These are phyloP conservation scores for Serinus canaria DNA, from an alignment of 2,113 vertebrate genomes.

Conservation along the genomic window DNA sequence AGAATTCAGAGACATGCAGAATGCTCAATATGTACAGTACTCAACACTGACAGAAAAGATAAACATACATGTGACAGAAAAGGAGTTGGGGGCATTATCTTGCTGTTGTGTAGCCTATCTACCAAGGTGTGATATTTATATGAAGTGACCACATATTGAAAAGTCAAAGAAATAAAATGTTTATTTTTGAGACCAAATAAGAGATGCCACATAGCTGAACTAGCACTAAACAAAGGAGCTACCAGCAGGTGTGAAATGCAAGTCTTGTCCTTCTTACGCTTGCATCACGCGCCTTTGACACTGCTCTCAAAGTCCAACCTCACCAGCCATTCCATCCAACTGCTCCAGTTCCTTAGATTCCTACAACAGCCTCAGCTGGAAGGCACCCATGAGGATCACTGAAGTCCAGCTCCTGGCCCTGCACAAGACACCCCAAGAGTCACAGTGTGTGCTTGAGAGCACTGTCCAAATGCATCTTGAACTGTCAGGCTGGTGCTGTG, in stretches of 20 bases:
- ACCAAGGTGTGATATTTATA: rapidly evolving
- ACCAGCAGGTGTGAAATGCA: not conserved
- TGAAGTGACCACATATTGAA: not conserved
- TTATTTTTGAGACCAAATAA: not conserved
- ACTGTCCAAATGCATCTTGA: rapidly evolving
- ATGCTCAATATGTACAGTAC: not conserved
- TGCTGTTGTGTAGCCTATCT: not conserved
- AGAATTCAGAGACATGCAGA: not conserved
- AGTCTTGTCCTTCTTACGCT: not conserved
- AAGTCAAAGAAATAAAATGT: not conserved
- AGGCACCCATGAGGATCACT: rapidly evolving
- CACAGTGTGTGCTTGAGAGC: not conserved
- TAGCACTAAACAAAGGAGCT: not conserved
- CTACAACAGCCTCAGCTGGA: not conserved
- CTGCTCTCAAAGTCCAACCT: not conserved
- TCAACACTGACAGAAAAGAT: not conserved
- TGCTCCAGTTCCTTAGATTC: not conserved
- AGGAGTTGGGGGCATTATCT: not conserved
- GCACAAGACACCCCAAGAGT: not conserved
- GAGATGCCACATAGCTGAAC: not conserved
- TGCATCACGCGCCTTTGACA: not conserved
- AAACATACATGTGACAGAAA: not conserved
- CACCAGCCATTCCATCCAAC: not conserved
- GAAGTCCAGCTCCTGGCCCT: not conserved
- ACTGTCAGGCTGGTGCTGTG: not conserved